phyloP scores from a whole-genome alignment of 1,140 invertebrate species.

The Colletes gigas region DNA sequence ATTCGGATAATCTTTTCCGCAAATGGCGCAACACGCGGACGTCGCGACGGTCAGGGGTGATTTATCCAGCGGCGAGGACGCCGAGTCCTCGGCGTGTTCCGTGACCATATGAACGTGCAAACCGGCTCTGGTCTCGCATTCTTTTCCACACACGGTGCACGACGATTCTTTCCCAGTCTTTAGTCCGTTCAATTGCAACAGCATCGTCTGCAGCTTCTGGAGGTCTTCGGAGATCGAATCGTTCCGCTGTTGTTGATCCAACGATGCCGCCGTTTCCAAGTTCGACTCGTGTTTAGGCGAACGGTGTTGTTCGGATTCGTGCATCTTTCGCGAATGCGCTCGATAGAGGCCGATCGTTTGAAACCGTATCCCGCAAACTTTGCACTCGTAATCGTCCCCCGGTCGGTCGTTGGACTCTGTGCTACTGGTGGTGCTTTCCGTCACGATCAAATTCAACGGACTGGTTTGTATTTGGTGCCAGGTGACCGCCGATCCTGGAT shows the following conservation, averaged over 20 bases:
- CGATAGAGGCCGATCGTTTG: constrained; percentile 82
- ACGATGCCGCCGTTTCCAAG: constrained; percentile 41
- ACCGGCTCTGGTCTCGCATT: constrained; percentile 83
- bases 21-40: constrained; percentile 79
- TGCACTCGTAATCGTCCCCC: constrained; percentile 80
- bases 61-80: constrained; percentile 52
- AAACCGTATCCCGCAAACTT: constrained; percentile 82
- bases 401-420: constrained; percentile 72
- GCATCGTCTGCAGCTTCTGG: constrained; percentile 95
- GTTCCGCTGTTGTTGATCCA: constrained; percentile 63
- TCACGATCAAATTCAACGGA: constrained; percentile 85
- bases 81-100: constrained; percentile 81
- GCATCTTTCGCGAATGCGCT: constrained; percentile 78
- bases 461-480: constrained; percentile 83
- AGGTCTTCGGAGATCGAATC: constrained; percentile 89
- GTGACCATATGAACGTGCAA: constrained; percentile 84
- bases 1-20: constrained; percentile 83
- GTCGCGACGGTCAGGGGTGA: constrained; percentile 37
- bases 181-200: constrained; percentile 91
- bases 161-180: constrained; percentile 83
- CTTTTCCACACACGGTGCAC: constrained; percentile 84
- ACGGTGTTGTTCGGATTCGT: constrained; percentile 78
- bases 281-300: constrained; percentile 70
- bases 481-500: constrained; percentile 71
- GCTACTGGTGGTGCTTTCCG: constrained; percentile 72